Conservation (phyloP, 2,113 vertebrate species). For the Mastomys natalensis region DNA sequence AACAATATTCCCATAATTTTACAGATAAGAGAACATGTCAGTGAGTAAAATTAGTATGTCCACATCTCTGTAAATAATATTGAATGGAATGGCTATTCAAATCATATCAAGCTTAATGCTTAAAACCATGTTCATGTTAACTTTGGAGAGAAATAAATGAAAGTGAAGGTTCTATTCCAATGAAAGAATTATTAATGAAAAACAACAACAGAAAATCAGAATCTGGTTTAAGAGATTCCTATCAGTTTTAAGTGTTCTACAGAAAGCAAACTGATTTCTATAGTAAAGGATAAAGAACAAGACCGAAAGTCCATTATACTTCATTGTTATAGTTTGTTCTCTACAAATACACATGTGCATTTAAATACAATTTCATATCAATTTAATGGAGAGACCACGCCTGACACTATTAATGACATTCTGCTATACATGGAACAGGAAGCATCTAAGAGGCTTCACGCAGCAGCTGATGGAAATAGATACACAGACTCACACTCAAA, state of each 20-base stretch:
- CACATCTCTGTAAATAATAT: neutral
- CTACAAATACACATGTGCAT: neutral
- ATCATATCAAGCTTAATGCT: neutral
- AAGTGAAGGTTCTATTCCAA: neutral
- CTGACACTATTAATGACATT: no score
- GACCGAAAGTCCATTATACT: neutral
- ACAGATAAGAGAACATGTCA: neutral
- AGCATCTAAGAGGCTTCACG: no score
- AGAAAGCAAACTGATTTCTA: neutral
- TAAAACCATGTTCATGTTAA: neutral
- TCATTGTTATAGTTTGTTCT: neutral
- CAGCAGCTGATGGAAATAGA: no score
- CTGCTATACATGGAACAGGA: no score
- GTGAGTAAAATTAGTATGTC: neutral
- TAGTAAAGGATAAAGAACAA: neutral
- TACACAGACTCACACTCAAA: no score
- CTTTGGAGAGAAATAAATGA: neutral
- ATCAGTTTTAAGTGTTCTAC: neutral
- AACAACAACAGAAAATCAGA: no score
- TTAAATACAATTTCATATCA: fast-evolving
- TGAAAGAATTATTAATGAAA: neutral
- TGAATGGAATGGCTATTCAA: neutral
- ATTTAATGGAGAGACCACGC: neutral
- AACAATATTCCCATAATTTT: no score
- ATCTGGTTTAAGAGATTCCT: neutral